A percentile compares a stretch with the other conserved stretches of the same genome.
Conservation (phyloP, 2,888 invertebrate species). For the Papilio demoleus region DNA sequence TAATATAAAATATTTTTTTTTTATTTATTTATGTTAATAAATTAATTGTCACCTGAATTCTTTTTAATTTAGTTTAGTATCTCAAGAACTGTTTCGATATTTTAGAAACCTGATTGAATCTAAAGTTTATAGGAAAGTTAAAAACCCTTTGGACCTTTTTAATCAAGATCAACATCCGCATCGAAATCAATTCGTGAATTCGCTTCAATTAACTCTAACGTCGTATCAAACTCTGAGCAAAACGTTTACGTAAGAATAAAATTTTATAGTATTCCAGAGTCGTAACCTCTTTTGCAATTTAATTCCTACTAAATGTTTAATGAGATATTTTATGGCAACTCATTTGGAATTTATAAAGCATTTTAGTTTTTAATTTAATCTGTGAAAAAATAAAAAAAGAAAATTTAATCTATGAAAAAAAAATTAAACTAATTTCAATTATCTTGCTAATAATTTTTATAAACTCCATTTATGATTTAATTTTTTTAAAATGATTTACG, state of each 20-base stretch:
- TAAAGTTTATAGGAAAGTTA: not conserved
- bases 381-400: no score
- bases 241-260: conserved; percentile 19
- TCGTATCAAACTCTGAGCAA: conserved; percentile 15
- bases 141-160: conserved; percentile 18
- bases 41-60: no score
- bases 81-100: not conserved
- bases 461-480: no score
- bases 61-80: no score
- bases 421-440: no score
- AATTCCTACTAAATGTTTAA: conserved; percentile 26
- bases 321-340: conserved; percentile 18
- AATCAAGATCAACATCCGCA: conserved; percentile 3
- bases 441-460: no score
- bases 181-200: conserved; percentile 20
- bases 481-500: no score
- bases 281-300: conserved; percentile 30
- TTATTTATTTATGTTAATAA: no score
- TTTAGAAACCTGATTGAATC: not conserved
- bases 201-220: conserved; percentile 30
- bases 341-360: conserved; percentile 13
- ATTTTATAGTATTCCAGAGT: conserved; percentile 32
- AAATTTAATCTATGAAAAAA: no score
- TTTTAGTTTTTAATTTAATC: no score
- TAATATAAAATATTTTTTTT: no score